Evolutionary conservation across 1,140 invertebrate species (phyloP).

Genomic region (Drosophila lowei): DNA sequence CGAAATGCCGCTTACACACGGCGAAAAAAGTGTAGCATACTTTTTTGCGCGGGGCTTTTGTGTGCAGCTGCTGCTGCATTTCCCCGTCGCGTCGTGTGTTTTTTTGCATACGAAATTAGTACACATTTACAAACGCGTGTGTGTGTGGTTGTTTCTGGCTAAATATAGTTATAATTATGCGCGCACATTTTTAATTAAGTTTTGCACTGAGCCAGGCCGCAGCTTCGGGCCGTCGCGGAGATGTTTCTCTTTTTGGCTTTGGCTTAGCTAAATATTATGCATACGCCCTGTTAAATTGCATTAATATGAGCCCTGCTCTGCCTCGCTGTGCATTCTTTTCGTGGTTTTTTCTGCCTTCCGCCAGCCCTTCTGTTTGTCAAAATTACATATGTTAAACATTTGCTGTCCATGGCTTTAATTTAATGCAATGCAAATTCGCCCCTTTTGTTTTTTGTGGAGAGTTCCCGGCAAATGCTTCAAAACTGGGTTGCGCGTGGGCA

Average conservation of each 20-base stretch:
- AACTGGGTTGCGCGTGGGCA: conserved; percentile 49
- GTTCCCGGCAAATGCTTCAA: conserved; percentile 29
- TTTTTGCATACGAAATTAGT: conserved; percentile 74
- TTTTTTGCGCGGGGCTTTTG: conserved; percentile 69
- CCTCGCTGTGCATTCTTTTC: conserved; percentile 29
- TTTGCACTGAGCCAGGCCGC: conserved; percentile 44
- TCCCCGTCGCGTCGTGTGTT: background rate
- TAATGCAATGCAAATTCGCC: conserved; percentile 50
- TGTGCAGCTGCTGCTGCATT: conserved; percentile 44
- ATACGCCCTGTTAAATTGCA: conserved; percentile 79
- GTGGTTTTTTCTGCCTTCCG: conserved; percentile 19
- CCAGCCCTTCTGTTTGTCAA: conserved; percentile 50
- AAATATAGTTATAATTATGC: conserved; percentile 82
- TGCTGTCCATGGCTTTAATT: conserved; percentile 50
- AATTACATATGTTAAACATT: conserved; percentile 77
- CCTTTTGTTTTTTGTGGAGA: conserved; percentile 24
- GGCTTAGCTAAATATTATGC: conserved; percentile 78
- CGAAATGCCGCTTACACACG: conserved; percentile 56
- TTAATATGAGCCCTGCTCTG: conserved; percentile 59
- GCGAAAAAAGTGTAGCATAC: conserved; percentile 58
- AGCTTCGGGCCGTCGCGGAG: conserved; percentile 17
- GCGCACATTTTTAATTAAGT: conserved; percentile 81
- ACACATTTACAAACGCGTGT: conserved; percentile 51
- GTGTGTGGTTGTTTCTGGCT: conserved; percentile 58
- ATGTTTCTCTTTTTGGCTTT: conserved; percentile 35